These are phyloP conservation scores for Cydia pomonella DNA, from an alignment of 1,140 invertebrate genomes.

Conservation along the genomic window DNA sequence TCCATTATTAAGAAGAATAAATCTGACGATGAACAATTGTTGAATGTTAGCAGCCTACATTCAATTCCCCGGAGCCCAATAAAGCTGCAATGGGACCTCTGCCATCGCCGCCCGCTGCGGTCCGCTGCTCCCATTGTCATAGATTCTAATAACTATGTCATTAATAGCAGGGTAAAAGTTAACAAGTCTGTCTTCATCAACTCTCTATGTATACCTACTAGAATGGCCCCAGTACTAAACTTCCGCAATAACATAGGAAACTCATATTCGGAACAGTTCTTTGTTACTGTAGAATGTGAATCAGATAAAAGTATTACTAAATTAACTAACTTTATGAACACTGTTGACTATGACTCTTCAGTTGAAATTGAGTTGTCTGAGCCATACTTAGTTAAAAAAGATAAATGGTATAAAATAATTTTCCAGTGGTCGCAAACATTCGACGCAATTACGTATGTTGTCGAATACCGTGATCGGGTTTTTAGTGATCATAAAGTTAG, in stretches of 20 bases:
- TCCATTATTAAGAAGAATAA: slow-evolving; percentile 43
- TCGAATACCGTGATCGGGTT: slow-evolving; percentile 62
- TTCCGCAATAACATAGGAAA: slow-evolving; percentile 56
- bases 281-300: slow-evolving; percentile 60
- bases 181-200: slow-evolving; percentile 76
- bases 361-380: slow-evolving; percentile 68
- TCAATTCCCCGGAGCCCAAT: slow-evolving; percentile 52
- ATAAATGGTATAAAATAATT: slow-evolving; percentile 72
- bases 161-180: slow-evolving; percentile 65
- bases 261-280: slow-evolving; percentile 69
- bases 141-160: slow-evolving; percentile 55
- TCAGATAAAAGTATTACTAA: slow-evolving; percentile 59
- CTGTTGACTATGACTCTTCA: slow-evolving; percentile 66
- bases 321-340: slow-evolving; percentile 56
- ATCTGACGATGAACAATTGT: slow-evolving; percentile 36
- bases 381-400: slow-evolving; percentile 68
- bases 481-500: slow-evolving; percentile 61
- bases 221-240: slow-evolving; percentile 63
- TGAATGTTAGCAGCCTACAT: slow-evolving; percentile 35
- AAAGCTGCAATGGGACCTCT: slow-evolving; percentile 66
- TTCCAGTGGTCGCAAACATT: slow-evolving; percentile 68
- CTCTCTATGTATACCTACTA: slow-evolving; percentile 69
- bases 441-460: slow-evolving; percentile 63
- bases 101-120: slow-evolving; percentile 65
- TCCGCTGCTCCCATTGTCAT: slow-evolving; percentile 69